Evolutionary conservation across 2,113 vertebrate species (phyloP).

Genomic region (Pan paniscus): DNA sequence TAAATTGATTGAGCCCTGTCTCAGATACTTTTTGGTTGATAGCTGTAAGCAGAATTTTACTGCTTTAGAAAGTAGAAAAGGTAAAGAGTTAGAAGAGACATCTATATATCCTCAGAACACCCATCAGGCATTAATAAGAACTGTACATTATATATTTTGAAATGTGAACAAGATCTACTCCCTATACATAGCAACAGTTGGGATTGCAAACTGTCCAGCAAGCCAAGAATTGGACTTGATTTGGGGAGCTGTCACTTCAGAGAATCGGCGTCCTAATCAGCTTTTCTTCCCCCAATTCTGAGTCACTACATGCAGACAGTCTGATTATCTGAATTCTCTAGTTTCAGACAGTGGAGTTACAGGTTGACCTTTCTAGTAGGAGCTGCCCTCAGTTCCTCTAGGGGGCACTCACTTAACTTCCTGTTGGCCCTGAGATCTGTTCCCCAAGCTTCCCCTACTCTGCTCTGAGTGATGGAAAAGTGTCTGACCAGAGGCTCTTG

Average conservation of each 20-base stretch:
- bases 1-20: no score
- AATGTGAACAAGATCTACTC: background rate
- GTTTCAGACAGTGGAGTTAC: background rate
- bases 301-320: background rate
- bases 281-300: background rate
- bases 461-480: background rate
- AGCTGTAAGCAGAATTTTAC: background rate
- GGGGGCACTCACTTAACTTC: background rate
- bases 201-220: background rate
- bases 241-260: background rate
- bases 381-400: background rate
- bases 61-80: background rate
- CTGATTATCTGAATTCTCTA: background rate
- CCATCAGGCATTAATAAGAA: background rate
- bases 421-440: background rate
- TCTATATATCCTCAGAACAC: background rate
- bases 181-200: background rate
- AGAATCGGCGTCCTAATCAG: background rate
- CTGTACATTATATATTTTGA: background rate
- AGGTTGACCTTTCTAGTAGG: background rate
- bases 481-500: background rate
- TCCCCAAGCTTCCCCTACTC: background rate
- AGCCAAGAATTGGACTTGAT: background rate
- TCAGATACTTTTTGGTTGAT: no score
- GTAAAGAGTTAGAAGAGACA: background rate